Base-by-base conservation (phyloP, 2,888 invertebrate species). In the Lampropteryx suffumata region DNA sequence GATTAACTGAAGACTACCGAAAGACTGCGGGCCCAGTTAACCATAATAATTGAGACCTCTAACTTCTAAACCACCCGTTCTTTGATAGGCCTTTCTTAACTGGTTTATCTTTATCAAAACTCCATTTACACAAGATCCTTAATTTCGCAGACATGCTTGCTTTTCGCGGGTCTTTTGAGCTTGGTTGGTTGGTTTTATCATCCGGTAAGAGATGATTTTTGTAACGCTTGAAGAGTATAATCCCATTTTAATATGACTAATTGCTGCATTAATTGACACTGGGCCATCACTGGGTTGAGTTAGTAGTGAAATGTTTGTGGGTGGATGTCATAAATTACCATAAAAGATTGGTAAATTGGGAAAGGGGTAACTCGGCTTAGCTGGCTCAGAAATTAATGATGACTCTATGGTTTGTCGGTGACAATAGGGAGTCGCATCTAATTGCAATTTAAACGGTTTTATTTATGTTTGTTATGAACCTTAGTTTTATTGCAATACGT, bases 201-300 rank as follows among this genome's bases (percentile, higher is more conserved):
- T 71, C 69, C 62, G 58, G 65, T 69, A 60, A 65, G 70, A 66
- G 67, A 59, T 67, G 69, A 66, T 70, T 72, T 74, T 71, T 65
- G 75, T 76, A 69, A 73, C 72, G 73, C 71, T 63, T 71, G 70
- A 76, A 76, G 82, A 78, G 76, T 78, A 76, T 85, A 84, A 87
- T 86, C 79, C 69, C 76, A 76, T 82, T 83, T 84, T 79, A 84
- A 84, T 85, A 74, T 76, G 82, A 79, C 82, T 84, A 84, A 87
- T 86, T 83, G 79, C 71, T 64, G 67, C 69, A 68, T 76, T 78
- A 76, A 79, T 75, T 81, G 75, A 68, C 71, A 67, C 59, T 64
- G 65, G 64, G 68, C 67, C 80, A 74, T 68, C 71, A 67, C 59
- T 64, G 65, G 64, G 68, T 67, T 58, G 54, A 62, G 47, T 57